Base-by-base conservation (phyloP, 2,797 vertebrate species). In the Thunnus albacares region DNA sequence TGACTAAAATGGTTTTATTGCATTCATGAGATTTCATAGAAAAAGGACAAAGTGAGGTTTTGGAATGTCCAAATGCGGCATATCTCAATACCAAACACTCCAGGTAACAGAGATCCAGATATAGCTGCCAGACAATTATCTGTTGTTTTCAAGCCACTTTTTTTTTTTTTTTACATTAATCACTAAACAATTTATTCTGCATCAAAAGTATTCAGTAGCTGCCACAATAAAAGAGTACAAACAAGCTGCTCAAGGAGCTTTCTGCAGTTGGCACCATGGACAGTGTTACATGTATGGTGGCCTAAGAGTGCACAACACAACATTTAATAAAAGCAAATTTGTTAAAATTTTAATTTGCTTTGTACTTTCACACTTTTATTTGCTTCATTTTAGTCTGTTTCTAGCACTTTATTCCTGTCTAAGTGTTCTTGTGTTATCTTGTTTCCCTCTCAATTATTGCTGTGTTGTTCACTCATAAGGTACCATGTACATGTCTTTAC, bases 191-290 rank as follows among this genome's bases (percentile, higher is more conserved):
- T 30, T 65, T 2, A 56, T 62, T 82, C 63, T 75, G 83, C 72
- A 79, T 81, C 53, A 52, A 69, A 79, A 68, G 15, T 71, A 63
- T 69, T 69, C 41, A 61, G 66, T 86, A 92, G 90, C 91, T 90
- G 90, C 89, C 87, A 86, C 72, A 71, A 75, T 76, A 79, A 79
- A 63, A 63, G n/a, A 81, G 65, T 76, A 83, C 26, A 83, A 79
- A 79, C 22, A 60, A 68, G 72, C 64, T 51, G 79, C 75, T 68
- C 22, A 26, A 22, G 15, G 52, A 81, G 57, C 58, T 61, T 73
- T 79, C 61, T 80, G 61, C 41, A 71, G 63, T 79, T 80, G 84
- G 86, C 85, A 90, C 76, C 26, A 72, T 51, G 62, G 67, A 87
- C 77, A 75, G 64, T 43, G 56, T 76, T 15, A 72, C 58, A 45